Evolutionary conservation across 1,140 invertebrate genomes (phyloP).

Genomic region (Nomia melanderi): DNA sequence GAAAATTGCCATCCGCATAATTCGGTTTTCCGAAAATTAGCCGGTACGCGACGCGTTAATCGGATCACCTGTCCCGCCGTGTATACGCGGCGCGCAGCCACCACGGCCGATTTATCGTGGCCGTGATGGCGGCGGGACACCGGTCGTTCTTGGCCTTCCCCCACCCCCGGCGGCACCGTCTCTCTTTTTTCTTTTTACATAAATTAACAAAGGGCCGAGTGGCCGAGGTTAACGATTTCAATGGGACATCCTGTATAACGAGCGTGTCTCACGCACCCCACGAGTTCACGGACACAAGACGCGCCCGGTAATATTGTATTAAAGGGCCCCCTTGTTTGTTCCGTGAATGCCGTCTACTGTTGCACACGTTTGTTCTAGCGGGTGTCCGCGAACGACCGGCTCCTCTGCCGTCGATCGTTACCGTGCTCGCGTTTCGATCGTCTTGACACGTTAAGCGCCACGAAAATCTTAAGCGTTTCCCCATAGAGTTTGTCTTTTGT

Average conservation of each 20-base stretch:
- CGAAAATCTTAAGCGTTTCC: too few species aligned
- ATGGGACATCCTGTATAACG: conserved; percentile 64
- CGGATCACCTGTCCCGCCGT: not conserved
- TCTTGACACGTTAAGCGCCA: too few species aligned
- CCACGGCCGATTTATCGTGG: not conserved
- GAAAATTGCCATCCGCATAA: too few species aligned
- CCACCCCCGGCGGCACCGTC: too few species aligned
- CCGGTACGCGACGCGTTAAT: too few species aligned
- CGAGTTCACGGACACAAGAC: conserved; percentile 68
- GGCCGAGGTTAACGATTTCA: conserved; percentile 59
- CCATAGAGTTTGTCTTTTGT: too few species aligned
- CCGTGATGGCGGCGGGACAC: not conserved
- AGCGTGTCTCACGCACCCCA: conserved; percentile 61
- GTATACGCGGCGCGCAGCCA: not conserved
- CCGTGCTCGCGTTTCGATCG: too few species aligned
- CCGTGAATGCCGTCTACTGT: conserved; percentile 67
- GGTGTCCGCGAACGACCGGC: conserved; percentile 36
- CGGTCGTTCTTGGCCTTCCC: not conserved
- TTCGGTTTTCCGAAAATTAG: too few species aligned
- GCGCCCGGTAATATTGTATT: conserved; percentile 67
- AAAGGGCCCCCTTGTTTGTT: conserved; percentile 69
- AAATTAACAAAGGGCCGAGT: conserved; percentile 45
- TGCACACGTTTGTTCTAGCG: conserved; percentile 58
- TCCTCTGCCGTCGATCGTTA: too few species aligned
- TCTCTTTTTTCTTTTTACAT: conserved; percentile 33